Base-by-base conservation (phyloP, 2,888 invertebrate species). In the Oxycera nigricornis region DNA sequence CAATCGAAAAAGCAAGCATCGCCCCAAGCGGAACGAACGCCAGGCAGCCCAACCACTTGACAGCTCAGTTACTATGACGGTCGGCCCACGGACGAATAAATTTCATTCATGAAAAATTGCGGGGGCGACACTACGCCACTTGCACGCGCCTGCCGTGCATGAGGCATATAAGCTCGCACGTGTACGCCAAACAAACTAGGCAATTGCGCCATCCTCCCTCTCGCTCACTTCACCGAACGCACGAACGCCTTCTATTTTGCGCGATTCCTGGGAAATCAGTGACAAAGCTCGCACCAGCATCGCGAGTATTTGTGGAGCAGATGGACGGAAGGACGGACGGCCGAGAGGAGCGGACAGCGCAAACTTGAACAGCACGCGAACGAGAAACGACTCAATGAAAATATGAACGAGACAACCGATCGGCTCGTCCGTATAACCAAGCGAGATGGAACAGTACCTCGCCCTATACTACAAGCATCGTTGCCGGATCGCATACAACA, bases 41-140 rank as follows among this genome's bases (percentile, higher is more conserved):
- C 30, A 17, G 17, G 28, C 61, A 24, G 24, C 52, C 26, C 30
- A 61, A 61, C 61, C 61, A 61, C 61, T 61, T 31, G 31, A 61
- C 61, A 61, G 61, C 28, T 61, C 31, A 61, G 61, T 61, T 61
- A 61, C 61, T 61, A 61, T 31, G 61, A n/a, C 61, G 31, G 17
- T 31, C 61, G 61, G 1, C 61, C 61, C 61, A 61, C 61, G 61
- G n/a, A 3, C 9, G 61, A 61, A 61, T 22, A 55, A 59, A 61
- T 61, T 61, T 61, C 61, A 61, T 61, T 61, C 61, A 61, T 61
- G 26, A 61, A 61, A 61, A 61, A 30, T 61, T 31, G 61, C 61
- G 61, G 61, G 61, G 61, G 61, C 61, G 61, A 30, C 17, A 26
- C 35, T 35, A 6, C 35, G 35, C 35, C 35, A 35, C 7, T 11